Evolutionary conservation across 2,797 vertebrate species (phyloP), one percentile per base, ranked within the genome.

Genomic region (Lithobates pipiens): DNA sequence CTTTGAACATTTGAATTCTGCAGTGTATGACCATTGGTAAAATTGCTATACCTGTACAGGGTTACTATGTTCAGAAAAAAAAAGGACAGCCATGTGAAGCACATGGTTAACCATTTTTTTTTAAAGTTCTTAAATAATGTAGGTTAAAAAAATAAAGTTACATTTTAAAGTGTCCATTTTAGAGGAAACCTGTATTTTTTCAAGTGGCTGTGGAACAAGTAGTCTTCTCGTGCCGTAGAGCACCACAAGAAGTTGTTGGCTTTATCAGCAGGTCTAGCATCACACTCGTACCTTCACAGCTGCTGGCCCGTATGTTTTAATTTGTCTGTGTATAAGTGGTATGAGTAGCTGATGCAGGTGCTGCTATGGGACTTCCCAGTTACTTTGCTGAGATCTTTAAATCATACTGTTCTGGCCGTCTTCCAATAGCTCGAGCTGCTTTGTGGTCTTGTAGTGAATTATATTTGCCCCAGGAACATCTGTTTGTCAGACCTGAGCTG

Each of bases 391-490:
- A 74, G 57, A 67, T 71, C 34, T 85, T 57, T 85, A 34, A 67
- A 74, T 42, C 25, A 27, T 68, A 32, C 78, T 6, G 70, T 79
- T 39, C 69, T 85, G 83, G 83, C 83, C 27, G 39, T 68, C 42
- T 27, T 85, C 83, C 76, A 78, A 25, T 44, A 7, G 34, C 54
- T 5, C 6, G 70, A 39, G 71, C 57, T n/a, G 13, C 70, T 36
- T 34, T 67, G 77, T 7, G 29, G 70, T 65, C 77, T 54, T 61
- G 32, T 72, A 75, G 50, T 44, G 39, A 25, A n/a, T 25, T 68
- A 39, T 79, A n/a, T 75, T 57, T 69, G 77, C 57, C 77, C 63
- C 70, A 23, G 54, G 42, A 85, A 74, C 84, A 80, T 74, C 77
- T 85, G 84, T 34, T 85, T 61, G 39, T 61, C 83, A 75, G 77